Percentiles rank a stretch among this genome's conserved stretches.
phyloP scores from a whole-genome alignment of 2,888 invertebrate genomes.

The Mesochorus sp. region DNA sequence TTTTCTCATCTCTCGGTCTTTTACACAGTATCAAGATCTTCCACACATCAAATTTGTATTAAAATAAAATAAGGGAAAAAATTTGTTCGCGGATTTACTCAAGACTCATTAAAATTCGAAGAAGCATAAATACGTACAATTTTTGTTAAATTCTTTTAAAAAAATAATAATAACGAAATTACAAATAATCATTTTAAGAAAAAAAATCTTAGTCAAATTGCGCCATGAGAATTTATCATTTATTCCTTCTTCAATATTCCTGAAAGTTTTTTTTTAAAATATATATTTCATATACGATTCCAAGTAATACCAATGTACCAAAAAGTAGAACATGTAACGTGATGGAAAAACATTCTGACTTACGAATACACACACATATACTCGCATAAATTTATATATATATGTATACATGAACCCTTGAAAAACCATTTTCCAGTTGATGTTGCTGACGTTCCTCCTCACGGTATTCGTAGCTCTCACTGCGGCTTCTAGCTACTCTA shows the following conservation, averaged over 20 bases:
- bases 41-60: no score
- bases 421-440: conserved; percentile 49
- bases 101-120: background rate
- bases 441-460: conserved; percentile 31
- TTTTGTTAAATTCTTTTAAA: no score
- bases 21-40: background rate
- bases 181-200: no score
- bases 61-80: no score
- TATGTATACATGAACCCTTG: conserved; percentile 40
- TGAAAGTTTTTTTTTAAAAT: conserved; percentile 12
- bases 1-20: background rate
- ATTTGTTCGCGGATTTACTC: background rate
- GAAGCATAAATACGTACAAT: no score
- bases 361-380: background rate
- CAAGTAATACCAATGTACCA: conserved; percentile 8
- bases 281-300: conserved; percentile 21
- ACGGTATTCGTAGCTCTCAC: conserved; percentile 31
- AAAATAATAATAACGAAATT: no score
- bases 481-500: conserved; percentile 27
- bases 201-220: no score
- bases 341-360: conserved; percentile 35
- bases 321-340: conserved; percentile 29
- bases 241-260: background rate
- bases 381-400: no score
- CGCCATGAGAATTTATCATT: no score